phyloP scores from a whole-genome alignment of 2,113 vertebrate species.

The Cynocephalus volans region DNA sequence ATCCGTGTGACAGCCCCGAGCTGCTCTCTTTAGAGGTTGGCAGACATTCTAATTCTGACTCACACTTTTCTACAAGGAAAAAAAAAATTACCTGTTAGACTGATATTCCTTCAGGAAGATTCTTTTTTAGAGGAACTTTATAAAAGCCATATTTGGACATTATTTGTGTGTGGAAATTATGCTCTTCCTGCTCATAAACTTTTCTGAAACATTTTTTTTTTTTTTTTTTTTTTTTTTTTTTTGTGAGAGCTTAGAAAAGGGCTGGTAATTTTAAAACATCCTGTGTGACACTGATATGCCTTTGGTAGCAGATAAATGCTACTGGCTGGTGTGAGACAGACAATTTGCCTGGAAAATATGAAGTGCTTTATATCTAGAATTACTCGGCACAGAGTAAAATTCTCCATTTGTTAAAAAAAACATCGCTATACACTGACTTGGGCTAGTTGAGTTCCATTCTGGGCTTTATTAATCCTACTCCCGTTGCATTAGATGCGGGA shows the following conservation, averaged over 20 bases:
- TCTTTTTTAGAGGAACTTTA: slow-evolving; percentile 53
- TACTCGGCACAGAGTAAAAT: slow-evolving; percentile 60
- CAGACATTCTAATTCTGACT: slow-evolving; percentile 60
- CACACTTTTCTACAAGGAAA: slow-evolving; percentile 42
- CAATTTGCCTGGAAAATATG: slow-evolving; percentile 61
- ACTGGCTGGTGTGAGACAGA: slow-evolving; percentile 41
- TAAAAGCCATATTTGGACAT: slow-evolving; percentile 45
- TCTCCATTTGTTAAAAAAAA: slow-evolving; percentile 9
- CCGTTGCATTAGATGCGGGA: neutral
- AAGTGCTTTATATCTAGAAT: slow-evolving; percentile 57
- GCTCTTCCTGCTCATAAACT: slow-evolving; percentile 57
- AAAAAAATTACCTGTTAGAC: slow-evolving; percentile 40
- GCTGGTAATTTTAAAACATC: slow-evolving; percentile 66
- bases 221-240: neutral
- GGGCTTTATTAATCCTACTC: neutral
- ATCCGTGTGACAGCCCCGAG: neutral
- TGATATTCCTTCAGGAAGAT: slow-evolving; percentile 43
- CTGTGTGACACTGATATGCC: slow-evolving; percentile 63
- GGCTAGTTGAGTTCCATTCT: neutral
- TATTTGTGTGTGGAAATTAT: slow-evolving; percentile 65
- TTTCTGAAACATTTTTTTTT: slow-evolving; percentile 6
- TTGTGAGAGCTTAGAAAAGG: slow-evolving; percentile 45
- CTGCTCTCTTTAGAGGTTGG: neutral
- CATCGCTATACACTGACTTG: neutral
- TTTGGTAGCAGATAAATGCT: slow-evolving; percentile 71